These are phyloP conservation scores for Sebastes iracundus DNA, from an alignment of 2,797 vertebrate species.

Conservation along the genomic window DNA sequence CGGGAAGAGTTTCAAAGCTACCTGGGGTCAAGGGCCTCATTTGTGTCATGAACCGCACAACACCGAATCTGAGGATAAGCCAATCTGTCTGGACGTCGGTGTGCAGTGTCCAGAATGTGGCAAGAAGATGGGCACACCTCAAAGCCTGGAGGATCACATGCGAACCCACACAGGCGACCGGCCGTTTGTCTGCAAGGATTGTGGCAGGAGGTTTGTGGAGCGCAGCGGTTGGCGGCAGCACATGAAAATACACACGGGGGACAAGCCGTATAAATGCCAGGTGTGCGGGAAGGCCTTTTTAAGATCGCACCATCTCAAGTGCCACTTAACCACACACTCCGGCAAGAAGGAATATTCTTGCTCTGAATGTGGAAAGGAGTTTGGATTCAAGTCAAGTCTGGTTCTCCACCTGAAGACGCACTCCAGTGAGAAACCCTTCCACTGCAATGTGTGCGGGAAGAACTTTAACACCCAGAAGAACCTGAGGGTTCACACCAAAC, in stretches of 20 bases:
- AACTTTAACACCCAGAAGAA: constrained; percentile 77
- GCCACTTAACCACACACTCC: constrained; percentile 81
- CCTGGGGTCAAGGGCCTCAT: constrained; percentile 83
- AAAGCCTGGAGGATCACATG: constrained; percentile 81
- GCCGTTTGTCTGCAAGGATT: constrained; percentile 80
- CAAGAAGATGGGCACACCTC: constrained; percentile 78
- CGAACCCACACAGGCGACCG: constrained; percentile 84
- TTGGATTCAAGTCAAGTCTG: constrained; percentile 82
- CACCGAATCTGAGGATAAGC: constrained; percentile 60
- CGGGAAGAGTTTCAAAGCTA: constrained; percentile 78
- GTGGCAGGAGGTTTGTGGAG: constrained; percentile 81
- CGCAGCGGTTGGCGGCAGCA: constrained; percentile 78
- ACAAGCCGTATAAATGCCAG: constrained; percentile 79
- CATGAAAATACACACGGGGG: constrained; percentile 81
- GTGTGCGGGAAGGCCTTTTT: constrained; percentile 81
- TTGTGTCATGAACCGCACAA: constrained; percentile 69
- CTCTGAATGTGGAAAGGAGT: constrained; percentile 78
- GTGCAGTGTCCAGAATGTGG: constrained; percentile 79
- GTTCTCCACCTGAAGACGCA: constrained; percentile 80
- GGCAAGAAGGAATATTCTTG: constrained; percentile 82
- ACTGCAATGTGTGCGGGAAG: constrained; percentile 79
- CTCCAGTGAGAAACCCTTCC: constrained; percentile 79
- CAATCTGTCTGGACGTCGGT: constrained; percentile 76
- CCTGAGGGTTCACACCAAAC: constrained; percentile 78
- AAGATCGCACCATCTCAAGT: constrained; percentile 79